Conservation (phyloP, 2,113 vertebrate species). For the Scomber scombrus region DNA sequence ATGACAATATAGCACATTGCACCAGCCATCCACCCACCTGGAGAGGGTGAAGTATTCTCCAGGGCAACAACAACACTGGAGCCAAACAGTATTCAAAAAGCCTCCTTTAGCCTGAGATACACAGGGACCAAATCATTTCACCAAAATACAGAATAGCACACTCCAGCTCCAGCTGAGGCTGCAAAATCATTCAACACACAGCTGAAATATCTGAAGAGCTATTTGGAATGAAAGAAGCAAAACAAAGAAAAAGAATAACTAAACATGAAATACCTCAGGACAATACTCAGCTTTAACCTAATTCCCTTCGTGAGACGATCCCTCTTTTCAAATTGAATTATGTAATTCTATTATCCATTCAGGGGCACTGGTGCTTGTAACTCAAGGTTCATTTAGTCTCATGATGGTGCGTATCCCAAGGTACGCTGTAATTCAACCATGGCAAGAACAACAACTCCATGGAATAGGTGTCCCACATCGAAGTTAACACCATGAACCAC, state of each 20-base stretch:
- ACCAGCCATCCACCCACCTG: slow-evolving; percentile 39
- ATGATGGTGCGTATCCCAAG: slow-evolving; percentile 64
- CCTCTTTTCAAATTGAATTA: slow-evolving; percentile 55
- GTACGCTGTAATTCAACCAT: slow-evolving; percentile 66
- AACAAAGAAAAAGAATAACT: slow-evolving; percentile 27
- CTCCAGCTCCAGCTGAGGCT: neutral
- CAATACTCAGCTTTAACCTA: slow-evolving; percentile 64
- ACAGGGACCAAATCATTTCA: slow-evolving; percentile 10
- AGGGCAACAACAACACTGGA: slow-evolving; percentile 51
- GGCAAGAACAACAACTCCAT: slow-evolving; percentile 68
- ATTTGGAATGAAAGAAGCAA: slow-evolving; percentile 19
- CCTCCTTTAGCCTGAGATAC: slow-evolving; percentile 19
- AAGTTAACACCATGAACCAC: slow-evolving; percentile 55
- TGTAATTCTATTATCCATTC: slow-evolving; percentile 74
- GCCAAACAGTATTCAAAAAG: slow-evolving; percentile 47
- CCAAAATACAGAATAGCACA: slow-evolving; percentile 17
- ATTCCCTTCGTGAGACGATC: slow-evolving; percentile 63
- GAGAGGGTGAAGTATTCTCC: slow-evolving; percentile 61
- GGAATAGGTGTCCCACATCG: slow-evolving; percentile 59
- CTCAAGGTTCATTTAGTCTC: slow-evolving; percentile 71
- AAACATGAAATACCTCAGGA: slow-evolving; percentile 65
- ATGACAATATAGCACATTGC: slow-evolving; percentile 70
- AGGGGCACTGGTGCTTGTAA: slow-evolving; percentile 70
- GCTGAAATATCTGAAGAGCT: slow-evolving; percentile 9
- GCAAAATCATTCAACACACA: neutral